phyloP scores from a whole-genome alignment of 2,797 vertebrate species.

The Ispidina lecontei region DNA sequence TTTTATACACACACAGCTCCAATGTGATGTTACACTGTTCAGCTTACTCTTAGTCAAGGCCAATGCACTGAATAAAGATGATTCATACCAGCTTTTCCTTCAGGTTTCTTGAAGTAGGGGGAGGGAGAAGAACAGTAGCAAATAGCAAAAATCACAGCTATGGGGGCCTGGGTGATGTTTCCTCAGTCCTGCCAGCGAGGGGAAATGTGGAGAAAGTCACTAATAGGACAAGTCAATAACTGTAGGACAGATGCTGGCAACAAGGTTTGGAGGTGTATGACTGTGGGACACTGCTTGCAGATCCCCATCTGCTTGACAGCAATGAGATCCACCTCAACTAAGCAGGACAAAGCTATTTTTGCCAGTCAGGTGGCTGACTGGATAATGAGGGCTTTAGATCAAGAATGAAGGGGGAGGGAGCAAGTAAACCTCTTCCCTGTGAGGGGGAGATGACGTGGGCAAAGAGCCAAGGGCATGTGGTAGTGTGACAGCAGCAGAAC shows the following conservation, averaged over 20 bases:
- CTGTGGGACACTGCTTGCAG: not conserved
- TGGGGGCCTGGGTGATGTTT: not conserved
- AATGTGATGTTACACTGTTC: not conserved
- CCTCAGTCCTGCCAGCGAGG: not conserved
- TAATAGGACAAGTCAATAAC: not conserved
- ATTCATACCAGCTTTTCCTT: not conserved
- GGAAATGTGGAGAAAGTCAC: not conserved
- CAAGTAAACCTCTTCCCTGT: not conserved
- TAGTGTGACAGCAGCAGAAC: not conserved
- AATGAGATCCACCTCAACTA: not conserved
- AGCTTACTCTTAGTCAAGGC: not conserved
- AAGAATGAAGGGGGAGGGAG: not conserved
- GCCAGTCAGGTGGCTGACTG: not conserved
- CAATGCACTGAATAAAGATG: not conserved
- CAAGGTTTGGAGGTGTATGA: not conserved
- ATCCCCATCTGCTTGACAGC: not conserved
- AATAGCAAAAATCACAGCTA: not conserved
- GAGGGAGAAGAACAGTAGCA: not conserved
- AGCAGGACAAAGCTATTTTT: conserved; percentile 6
- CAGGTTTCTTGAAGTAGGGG: not conserved
- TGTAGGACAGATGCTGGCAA: not conserved
- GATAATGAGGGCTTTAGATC: not conserved
- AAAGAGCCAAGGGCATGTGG: not conserved
- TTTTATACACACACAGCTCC: not conserved
- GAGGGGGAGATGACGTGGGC: not conserved